Evolutionary conservation across 2,888 invertebrate genomes (phyloP), one percentile per base, ranked within the genome.

Genomic region (Parnassius mnemosyne): DNA sequence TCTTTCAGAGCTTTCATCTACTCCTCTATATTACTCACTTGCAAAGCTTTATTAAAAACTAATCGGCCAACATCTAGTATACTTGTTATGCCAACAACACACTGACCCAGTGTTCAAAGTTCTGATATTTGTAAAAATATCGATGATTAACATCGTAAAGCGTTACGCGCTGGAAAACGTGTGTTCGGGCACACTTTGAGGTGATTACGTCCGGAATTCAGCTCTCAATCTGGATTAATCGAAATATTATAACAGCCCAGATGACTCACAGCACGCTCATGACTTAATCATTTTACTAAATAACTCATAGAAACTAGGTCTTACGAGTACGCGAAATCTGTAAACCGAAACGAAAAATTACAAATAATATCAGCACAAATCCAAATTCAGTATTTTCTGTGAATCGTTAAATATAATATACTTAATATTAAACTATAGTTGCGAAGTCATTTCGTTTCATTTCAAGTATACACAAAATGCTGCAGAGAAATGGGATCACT

Each of bases 131-230:
- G 74, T 76, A 77, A 78, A 81, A 81, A 81, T 82, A 80, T 79
- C 79, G 73, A 79, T 80, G 82, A 78, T 80, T 77, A 73, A 75
- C 71, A 71, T 76, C 71, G 73, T 77, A 63, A 74, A 77, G 70
- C 68, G 66, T 71, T 68, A 72, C 72, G 64, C 71, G 65, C 64
- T 73, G 68, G 70, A 71, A 73, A 65, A 69, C 67, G 69, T 67
- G 67, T 67, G 69, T 69, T 20, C 69, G 70, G 73, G 64, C 69
- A 68, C 75, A 73, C 70, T 74, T 70, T 63, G 65, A 65, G 60
- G 65, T 64, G 65, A 73, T 73, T 75, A 71, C 69, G 66, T 67
- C 68, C 65, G 61, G 68, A 75, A 74, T 73, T 74, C 68, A 69
- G 68, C 73, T 76, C 75, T 78, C 71, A 68, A 74, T 74, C 70